phyloP scores from a whole-genome alignment of 1,140 invertebrate genomes.

The Drosophila prosaltans region DNA sequence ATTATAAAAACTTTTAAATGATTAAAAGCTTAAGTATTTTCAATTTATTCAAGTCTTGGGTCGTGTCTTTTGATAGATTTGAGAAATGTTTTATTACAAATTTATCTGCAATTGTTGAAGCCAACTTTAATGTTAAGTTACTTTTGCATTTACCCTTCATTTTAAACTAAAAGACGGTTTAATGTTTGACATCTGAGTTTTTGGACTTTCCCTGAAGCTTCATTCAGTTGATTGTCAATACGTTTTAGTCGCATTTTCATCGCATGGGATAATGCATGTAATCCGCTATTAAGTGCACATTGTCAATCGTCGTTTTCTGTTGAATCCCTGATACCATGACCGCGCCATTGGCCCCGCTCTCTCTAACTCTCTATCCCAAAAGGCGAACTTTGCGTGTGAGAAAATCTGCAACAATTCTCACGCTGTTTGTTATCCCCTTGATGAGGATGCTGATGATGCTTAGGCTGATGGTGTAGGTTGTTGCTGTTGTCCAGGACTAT shows the following conservation, averaged over 20 bases:
- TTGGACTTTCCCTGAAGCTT: constrained; percentile 27
- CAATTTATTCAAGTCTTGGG: no score
- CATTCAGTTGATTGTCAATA: constrained; percentile 80
- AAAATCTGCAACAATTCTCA: constrained; percentile 82
- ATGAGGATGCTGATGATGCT: constrained; percentile 28
- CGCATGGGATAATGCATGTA: constrained; percentile 81
- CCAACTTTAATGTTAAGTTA: constrained; percentile 27
- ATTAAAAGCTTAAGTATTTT: no score
- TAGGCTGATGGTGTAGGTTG: constrained; percentile 39
- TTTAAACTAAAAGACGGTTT: constrained; percentile 15
- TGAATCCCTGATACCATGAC: constrained; percentile 1
- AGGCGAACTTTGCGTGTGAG: constrained; percentile 60
- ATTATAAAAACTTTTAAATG: no score
- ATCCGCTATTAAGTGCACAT: constrained; percentile 83
- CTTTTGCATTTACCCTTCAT: background rate
- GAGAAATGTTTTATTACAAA: background rate
- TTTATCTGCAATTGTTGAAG: background rate
- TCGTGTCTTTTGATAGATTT: no score
- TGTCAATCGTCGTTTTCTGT: constrained; percentile 59
- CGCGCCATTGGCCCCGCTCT: background rate
- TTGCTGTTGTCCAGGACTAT: constrained; percentile 33
- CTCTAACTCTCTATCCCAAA: constrained; percentile 10
- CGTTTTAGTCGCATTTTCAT: constrained; percentile 77
- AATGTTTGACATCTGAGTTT: constrained; percentile 49
- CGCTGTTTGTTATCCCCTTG: constrained; percentile 56